Conservation (phyloP, 2,797 vertebrate species). For the Parauchenoglanis ngamensis region DNA sequence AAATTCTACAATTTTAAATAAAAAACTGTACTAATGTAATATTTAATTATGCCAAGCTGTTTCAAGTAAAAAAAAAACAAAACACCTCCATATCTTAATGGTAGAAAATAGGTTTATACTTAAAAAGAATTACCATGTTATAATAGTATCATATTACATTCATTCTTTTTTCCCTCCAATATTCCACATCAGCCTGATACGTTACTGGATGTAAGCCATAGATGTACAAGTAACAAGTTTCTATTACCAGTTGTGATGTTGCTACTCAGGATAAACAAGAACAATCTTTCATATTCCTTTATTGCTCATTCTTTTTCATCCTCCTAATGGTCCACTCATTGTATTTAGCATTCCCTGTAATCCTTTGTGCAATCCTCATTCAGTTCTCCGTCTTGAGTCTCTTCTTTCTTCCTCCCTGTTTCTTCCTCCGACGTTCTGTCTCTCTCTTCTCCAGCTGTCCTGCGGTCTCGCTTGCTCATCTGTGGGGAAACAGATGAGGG, state of each 20-base stretch:
- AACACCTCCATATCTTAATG: not conserved
- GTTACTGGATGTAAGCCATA: not conserved
- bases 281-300: constrained; percentile 56
- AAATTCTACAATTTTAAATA: not conserved
- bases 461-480: constrained; percentile 64
- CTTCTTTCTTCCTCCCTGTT: constrained; percentile 35
- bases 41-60: not conserved
- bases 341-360: constrained; percentile 7
- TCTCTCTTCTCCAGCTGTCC: constrained; percentile 51
- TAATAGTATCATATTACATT: not conserved
- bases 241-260: constrained; percentile 58
- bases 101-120: not conserved
- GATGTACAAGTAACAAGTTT: constrained; percentile 23
- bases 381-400: constrained; percentile 2
- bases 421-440: constrained; percentile 27
- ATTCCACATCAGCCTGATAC: not conserved
- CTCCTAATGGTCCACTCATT: constrained; percentile 19
- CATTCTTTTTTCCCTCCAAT: not conserved
- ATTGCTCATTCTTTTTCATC: not conserved
- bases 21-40: not conserved
- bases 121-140: not conserved
- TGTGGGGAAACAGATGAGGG: constrained; percentile 73
- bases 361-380: constrained; percentile 29
- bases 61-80: not conserved
- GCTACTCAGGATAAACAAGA: constrained; percentile 45